phyloP scores from a whole-genome alignment of 2,888 invertebrate species.

The Galeruca laticollis region DNA sequence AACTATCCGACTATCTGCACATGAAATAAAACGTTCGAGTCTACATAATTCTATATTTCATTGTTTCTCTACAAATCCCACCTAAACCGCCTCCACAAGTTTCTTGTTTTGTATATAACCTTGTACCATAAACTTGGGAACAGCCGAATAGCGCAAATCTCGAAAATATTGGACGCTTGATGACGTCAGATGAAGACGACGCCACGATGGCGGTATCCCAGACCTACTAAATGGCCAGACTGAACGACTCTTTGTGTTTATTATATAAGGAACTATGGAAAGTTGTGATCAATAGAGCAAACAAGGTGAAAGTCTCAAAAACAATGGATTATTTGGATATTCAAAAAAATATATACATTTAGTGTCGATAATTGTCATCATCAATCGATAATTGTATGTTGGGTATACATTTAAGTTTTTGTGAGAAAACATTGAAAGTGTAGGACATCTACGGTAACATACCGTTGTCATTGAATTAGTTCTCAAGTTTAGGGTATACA shows the following conservation, averaged over 20 bases:
- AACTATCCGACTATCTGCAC: too few species aligned
- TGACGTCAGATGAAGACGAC: slow-evolving; percentile 13
- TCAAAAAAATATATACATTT: too few species aligned
- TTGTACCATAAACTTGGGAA: slow-evolving; percentile 18
- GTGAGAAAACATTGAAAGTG: too few species aligned
- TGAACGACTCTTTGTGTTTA: slow-evolving; percentile 10
- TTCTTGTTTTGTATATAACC: slow-evolving; percentile 9
- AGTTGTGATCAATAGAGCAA: slow-evolving; percentile 12
- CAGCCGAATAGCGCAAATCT: background rate
- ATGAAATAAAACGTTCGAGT: too few species aligned
- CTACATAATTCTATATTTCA: too few species aligned
- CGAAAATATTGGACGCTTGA: slow-evolving; percentile 14
- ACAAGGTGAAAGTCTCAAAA: background rate
- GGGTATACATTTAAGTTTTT: too few species aligned
- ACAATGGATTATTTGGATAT: too few species aligned
- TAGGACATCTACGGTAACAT: too few species aligned
- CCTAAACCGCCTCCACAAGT: slow-evolving; percentile 2
- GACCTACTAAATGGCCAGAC: slow-evolving; percentile 5
- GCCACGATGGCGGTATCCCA: slow-evolving; percentile 7
- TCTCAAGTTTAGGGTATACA: too few species aligned
- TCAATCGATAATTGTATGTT: too few species aligned
- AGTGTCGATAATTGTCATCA: too few species aligned
- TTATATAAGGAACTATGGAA: slow-evolving; percentile 1
- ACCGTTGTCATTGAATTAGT: too few species aligned
- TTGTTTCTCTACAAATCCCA: background rate